A percentile compares a stretch with the other conserved stretches of the same genome.
phyloP scores from a whole-genome alignment of 2,113 vertebrate species.

The Sakesphorus luctuosus region DNA sequence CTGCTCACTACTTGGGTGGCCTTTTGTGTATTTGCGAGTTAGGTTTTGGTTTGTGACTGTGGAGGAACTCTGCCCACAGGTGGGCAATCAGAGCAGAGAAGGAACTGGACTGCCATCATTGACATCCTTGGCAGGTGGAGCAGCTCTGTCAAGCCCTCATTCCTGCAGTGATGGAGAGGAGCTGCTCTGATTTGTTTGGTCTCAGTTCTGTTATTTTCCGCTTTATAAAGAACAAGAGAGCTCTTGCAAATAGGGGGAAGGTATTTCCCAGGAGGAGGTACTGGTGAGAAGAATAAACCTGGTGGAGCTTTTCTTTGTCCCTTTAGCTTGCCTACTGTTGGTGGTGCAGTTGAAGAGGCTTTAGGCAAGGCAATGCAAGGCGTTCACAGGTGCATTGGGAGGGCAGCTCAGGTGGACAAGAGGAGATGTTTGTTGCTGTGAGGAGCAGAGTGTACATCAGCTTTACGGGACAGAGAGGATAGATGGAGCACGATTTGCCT shows the following conservation, averaged over 20 bases:
- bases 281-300: fast-evolving
- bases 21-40: fast-evolving
- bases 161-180: neutral
- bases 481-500: neutral
- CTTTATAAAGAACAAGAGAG: neutral
- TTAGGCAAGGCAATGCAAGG: neutral
- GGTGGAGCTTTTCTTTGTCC: neutral
- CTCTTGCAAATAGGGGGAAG: neutral
- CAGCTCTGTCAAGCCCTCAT: neutral
- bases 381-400: neutral
- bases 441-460: neutral
- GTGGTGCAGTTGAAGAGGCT: neutral
- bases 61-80: neutral
- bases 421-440: neutral
- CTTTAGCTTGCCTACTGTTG: neutral
- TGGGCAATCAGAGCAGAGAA: fast-evolving
- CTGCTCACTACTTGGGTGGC: neutral
- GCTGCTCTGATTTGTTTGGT: neutral
- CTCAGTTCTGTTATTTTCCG: neutral
- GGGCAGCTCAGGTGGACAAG: neutral
- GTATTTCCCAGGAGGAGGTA: neutral
- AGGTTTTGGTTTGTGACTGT: fast-evolving
- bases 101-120: neutral
- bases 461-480: neutral
- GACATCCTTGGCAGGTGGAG: neutral